phyloP scores from a whole-genome alignment of 1,140 invertebrate species.

The Ylistrum balloti region DNA sequence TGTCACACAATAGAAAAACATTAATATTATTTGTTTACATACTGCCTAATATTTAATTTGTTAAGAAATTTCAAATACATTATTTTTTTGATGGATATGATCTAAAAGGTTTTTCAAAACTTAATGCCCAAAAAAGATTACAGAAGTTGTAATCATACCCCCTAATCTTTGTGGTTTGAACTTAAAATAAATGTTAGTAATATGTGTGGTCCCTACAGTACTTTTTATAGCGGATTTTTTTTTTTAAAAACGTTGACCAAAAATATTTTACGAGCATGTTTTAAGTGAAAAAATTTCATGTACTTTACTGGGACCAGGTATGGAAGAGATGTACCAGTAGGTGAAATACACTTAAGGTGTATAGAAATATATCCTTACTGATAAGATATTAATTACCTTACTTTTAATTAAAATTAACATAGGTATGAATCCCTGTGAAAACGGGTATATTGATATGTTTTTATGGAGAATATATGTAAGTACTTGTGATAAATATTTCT shows the following conservation, averaged over 20 bases:
- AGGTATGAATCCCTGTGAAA: neutral
- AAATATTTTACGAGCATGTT: neutral
- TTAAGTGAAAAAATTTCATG: neutral
- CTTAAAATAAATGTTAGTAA: neutral
- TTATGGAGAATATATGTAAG: neutral
- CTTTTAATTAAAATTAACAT: slow-evolving; percentile 7
- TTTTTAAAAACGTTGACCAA: neutral
- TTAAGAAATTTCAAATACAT: too few species aligned
- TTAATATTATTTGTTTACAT: too few species aligned
- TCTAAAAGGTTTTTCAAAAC: too few species aligned
- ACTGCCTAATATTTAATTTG: too few species aligned
- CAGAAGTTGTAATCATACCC: too few species aligned
- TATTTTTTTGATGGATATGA: too few species aligned
- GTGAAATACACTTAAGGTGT: neutral
- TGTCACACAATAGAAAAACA: too few species aligned
- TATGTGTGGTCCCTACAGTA: neutral
- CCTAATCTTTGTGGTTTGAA: neutral
- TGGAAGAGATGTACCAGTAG: neutral
- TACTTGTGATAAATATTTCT: neutral
- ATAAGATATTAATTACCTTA: slow-evolving; percentile 1
- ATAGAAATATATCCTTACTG: neutral
- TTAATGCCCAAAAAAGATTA: too few species aligned
- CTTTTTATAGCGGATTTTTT: neutral
- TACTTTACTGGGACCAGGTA: neutral
- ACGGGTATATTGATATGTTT: neutral